Evolutionary conservation across 1,140 invertebrate genomes (phyloP), one percentile per base, ranked within the genome.

Genomic region (Heliconius hewitsoni): DNA sequence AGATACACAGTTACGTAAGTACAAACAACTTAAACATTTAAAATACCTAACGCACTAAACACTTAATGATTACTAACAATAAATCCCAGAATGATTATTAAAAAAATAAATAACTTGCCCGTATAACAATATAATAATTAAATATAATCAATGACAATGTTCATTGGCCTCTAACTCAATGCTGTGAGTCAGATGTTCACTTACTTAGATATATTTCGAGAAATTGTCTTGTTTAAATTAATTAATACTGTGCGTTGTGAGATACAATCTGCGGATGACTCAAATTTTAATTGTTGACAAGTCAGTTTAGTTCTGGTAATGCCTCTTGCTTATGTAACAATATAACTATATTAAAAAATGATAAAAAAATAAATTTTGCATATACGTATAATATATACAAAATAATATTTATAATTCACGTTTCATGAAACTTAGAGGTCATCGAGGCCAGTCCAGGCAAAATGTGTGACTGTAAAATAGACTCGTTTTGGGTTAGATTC

Each of bases 211-310:
- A 71, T 73, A 78, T 52, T 74, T 52, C 71, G 37, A 75, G 37
- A 42, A 39, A 37, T 42, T 66, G 27, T 66, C 42, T 66, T 37
- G n/a, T 70, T 71, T 76, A 76, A 80, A 80, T 80, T 80, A 76
- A 80, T 80, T 76, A 72, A 80, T 57, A 66, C 30, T 4, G 72
- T 80, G 74, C 37, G 27, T 71, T 34, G 5, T 55, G 55, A 73
- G 78, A 80, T 80, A 76, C 50, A 39, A 80, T 73, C 70, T 66
- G 39, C 70, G 52, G 66, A 70, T 80, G 46, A 76, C 55, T 76
- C 34, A 80, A 80, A 55, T 50, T 71, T 27, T 66, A 66, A 66
- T 66, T 66, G 60, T 66, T 30, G 23, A 66, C 60, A 66, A 18
- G 23, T 4, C 27, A 30, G 23, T 18, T 27, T 66, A 30, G 27